These are phyloP conservation scores for Dermochelys coriacea DNA, from an alignment of 2,797 vertebrate genomes.

Conservation along the genomic window DNA sequence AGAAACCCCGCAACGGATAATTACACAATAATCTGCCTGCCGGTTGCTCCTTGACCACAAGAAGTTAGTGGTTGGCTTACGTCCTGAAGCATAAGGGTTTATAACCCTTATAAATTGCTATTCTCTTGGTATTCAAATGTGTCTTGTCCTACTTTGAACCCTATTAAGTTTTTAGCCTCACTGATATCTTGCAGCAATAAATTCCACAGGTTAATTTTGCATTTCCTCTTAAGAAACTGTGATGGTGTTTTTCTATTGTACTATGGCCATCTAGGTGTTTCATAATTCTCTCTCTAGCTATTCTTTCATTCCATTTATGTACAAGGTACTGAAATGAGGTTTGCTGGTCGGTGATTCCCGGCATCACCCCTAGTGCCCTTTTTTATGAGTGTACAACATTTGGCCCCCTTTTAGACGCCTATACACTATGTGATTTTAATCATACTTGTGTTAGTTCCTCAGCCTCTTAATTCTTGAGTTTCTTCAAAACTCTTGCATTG, in stretches of 20 bases:
- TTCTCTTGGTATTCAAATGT: neutral
- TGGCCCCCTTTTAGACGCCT: neutral
- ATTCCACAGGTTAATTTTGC: neutral
- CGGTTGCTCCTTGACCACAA: neutral
- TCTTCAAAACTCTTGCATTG: neutral
- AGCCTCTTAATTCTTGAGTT: neutral
- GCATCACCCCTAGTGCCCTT: neutral
- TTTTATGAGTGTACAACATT: neutral
- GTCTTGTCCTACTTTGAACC: neutral
- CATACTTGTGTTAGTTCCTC: neutral
- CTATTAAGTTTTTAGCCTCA: neutral
- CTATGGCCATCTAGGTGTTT: neutral
- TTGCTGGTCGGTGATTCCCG: neutral
- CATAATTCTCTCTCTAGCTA: neutral
- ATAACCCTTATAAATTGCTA: neutral
- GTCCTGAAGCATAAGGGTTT: neutral
- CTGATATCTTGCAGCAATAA: neutral
- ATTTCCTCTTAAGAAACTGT: neutral
- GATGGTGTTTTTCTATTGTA: neutral
- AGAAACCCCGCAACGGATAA: neutral
- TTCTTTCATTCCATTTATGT: neutral
- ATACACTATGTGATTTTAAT: neutral
- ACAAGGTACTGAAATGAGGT: neutral
- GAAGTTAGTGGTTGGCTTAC: neutral
- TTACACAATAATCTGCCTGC: neutral